Evolutionary conservation across 2,888 invertebrate species (phyloP), one percentile per base, ranked within the genome.

Genomic region (Scaptomyza cyrtandrae): DNA sequence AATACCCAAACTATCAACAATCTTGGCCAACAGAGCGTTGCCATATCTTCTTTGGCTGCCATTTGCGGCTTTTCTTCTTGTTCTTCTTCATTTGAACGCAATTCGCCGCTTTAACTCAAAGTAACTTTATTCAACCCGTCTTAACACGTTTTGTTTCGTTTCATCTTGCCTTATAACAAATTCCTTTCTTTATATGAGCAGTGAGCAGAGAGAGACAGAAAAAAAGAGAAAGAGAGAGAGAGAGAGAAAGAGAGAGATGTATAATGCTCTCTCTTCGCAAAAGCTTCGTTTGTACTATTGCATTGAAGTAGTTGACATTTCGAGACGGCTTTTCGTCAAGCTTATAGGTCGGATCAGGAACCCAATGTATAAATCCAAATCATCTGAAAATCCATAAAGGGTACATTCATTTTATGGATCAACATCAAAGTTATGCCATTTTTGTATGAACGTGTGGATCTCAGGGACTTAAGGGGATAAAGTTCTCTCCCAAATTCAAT

Each of bases 11-110:
- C 73, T 82, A 82, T 71, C 80, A 86, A 77, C 84, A 83, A 77
- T 83, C 78, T 68, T 71, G 60, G 61, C 48, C 74, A 80, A 50
- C 86, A 68, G 41, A 82, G 68, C 86, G 83, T 83, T 83, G 83
- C 78, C 78, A 80, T 74, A 82, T 83, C 77, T 82, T 83, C 74
- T 82, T 71, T 78, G 44, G 19, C 41, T 31, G 39, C 39, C 56
- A 55, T 54, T 64, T 69, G 53, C 48, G 49, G 52, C 58, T 52
- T 77, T 77, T 68, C 49, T 73, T 48, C 41, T 13, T 46, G 27
- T 29, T 44, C 58, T 49, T 43, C 54, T 49, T 45, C 45, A 35
- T 43, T 71, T 58, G 35, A 39, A 53, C 31, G 55, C 37, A 46
- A 45, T 53, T 55, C 61, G 59, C 55, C 54, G 58, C 59, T 45